A percentile compares a stretch with the other conserved stretches of the same genome.
Evolutionary conservation across 2,888 invertebrate genomes (phyloP).

Genomic region (Pinctada fucata): DNA sequence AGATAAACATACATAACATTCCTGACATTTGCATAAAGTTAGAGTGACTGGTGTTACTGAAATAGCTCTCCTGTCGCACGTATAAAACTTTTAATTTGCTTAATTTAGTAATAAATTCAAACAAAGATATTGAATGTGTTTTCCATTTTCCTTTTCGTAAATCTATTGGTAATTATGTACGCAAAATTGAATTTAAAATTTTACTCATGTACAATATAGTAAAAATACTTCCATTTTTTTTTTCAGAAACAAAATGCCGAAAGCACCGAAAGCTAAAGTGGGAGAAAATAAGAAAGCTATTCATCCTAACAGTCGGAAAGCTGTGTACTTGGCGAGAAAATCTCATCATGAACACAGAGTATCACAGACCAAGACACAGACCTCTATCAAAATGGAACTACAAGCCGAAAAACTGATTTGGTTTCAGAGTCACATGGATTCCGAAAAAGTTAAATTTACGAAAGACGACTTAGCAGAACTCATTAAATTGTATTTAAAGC

Average conservation of each 20-base stretch:
- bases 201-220: too few species aligned
- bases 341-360: constrained; percentile 80
- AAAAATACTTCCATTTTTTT: not conserved
- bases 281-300: constrained; percentile 61
- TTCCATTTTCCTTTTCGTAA: too few species aligned
- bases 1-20: too few species aligned
- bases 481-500: constrained; percentile 78
- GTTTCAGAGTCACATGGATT: constrained; percentile 84
- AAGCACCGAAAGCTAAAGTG: constrained; percentile 62
- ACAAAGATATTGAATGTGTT: too few species aligned
- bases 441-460: constrained; percentile 80
- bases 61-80: too few species aligned
- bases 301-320: constrained; percentile 92
- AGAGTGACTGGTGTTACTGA: too few species aligned
- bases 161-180: too few species aligned
- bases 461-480: constrained; percentile 80
- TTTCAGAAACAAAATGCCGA: constrained; percentile 57
- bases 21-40: too few species aligned
- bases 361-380: constrained; percentile 49
- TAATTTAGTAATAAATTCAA: too few species aligned
- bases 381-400: constrained; percentile 53
- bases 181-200: too few species aligned
- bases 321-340: constrained; percentile 85
- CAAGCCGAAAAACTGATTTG: constrained; percentile 86
- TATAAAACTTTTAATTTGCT: too few species aligned